Base-by-base conservation (phyloP, 2,888 invertebrate genomes). In the Dicyrtoma fusca region DNA sequence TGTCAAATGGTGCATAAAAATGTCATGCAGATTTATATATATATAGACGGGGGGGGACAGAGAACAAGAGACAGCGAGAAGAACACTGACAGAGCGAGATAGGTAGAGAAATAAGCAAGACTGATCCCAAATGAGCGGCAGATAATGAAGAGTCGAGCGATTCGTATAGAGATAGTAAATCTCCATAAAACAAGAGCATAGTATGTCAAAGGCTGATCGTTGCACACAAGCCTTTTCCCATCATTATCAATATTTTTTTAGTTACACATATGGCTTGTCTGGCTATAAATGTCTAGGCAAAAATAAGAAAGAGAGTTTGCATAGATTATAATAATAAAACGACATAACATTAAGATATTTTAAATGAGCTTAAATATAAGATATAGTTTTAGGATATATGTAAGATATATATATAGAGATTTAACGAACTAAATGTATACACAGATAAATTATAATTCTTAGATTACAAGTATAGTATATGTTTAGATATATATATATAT, bases 151-250 rank as follows among this genome's bases (percentile, higher is more conserved):
- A 61, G 69, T 69, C 61, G 69, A 49, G 49, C 25, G 44, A 69
- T 21, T n/a, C 55, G 25, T 55, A 26, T 55, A 45, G 14, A 45
- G 25, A 57, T 26, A 61, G 25, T 49, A 21, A 61, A 25, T 26
- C 61, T 19, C 44, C 42, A 14, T 45, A 64, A 47, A 45, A 64
- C 64, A 64, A 64, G 64, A 64, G 64, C 45, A 64, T 11, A 44
- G 64, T 69, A 69, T 57, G 61, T 59, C 59, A 69, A 61, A 61
- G 75, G 47, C 63, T 72, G 68, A 74, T 74, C 74, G 74, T 74
- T 68, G 74, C 74, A 71, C 71, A 64, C 25, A 66, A 71, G 71
- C 69, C 74, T 69, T 71, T 71, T 74, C 74, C 74, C 74, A 74
- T 74, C 74, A 74, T 74, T 74, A 74, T 71, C 74, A 71, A 55